Percentiles rank a stretch among this genome's conserved stretches.
Conservation (phyloP, 2,888 invertebrate species). For the Clusia tigrina region DNA sequence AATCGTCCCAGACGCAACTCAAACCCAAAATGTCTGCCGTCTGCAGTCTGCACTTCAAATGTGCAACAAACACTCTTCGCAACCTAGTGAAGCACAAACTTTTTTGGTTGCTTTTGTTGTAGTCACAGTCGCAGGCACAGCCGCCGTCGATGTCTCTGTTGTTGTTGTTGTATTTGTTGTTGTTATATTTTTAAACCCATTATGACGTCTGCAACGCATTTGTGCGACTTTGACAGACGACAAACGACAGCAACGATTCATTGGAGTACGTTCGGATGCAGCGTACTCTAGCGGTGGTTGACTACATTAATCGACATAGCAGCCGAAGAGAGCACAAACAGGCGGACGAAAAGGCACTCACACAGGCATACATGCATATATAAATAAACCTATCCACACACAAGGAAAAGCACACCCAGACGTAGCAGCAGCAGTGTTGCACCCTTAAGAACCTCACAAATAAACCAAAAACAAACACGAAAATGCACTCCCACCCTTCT, state of each 20-base stretch:
- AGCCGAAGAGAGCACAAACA: not conserved
- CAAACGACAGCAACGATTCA: not conserved
- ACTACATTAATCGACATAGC: not conserved
- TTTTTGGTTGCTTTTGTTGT: not conserved
- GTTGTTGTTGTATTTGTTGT: not conserved
- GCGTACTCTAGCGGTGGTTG: conserved; percentile 1
- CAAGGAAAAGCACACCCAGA: not conserved
- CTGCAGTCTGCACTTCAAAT: conserved; percentile 28
- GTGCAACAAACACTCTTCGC: conserved; percentile 30
- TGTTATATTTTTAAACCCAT: conserved; percentile 6
- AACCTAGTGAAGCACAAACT: conserved; percentile 9
- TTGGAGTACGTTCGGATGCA: not conserved
- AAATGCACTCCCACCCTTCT: conserved; percentile 9
- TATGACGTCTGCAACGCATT: conserved; percentile 10
- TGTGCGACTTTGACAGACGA: conserved; percentile 10
- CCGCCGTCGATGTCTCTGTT: too few species aligned
- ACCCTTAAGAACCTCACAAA: not conserved
- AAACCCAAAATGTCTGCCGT: conserved; percentile 35
- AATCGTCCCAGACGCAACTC: conserved; percentile 16
- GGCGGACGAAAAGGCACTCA: not conserved
- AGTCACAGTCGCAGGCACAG: too few species aligned
- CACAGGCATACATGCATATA: not conserved
- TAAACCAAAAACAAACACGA: not conserved
- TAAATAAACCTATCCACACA: not conserved
- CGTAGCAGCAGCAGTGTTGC: not conserved